Evolutionary conservation across 2,797 vertebrate species (phyloP), one percentile per base, ranked within the genome.

Genomic region (Emys orbicularis): DNA sequence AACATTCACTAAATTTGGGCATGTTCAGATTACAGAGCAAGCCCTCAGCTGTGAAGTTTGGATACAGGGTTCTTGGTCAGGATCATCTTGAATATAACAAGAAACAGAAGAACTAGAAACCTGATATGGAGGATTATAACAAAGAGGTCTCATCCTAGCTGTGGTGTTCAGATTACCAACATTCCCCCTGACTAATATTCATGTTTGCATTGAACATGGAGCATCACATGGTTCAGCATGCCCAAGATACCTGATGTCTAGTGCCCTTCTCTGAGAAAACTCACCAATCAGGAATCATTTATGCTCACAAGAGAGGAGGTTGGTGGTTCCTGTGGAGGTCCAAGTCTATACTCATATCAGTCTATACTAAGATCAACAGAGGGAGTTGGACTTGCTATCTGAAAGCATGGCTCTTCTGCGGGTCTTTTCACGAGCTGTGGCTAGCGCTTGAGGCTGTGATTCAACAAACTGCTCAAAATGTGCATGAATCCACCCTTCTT

Each of bases 101-200:
- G 19, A 68, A 79, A 74, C 37, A 79, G 21, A 56, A 31, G 50
- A 57, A 65, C 2, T 27, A 84, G 86, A 83, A 54, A 65, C 9
- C 19, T 31, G 1, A 19, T 44, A 13, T 1, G 19, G 23, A 84
- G 88, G 90, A 7, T 4, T 1, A 15, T 31, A 87, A 41, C 6
- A 54, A 19, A n/a, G 44, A 79, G 52, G 56, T 86, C 37, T 87
- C n/a, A 49, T 85, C 5, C 1, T 50, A 72, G 44, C 10, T 83
- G 65, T 3, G 1, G 12, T 89, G 1, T 1, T 47, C 84, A 88
- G 3, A n/a, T 15, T 68, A 54, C 85, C 79, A 82, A 1, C 2
- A 9, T 59, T 0, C 29, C 0, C 57, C 88, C 6, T 65, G 27
- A 91, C 74, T 1, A 1, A 44, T 19, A 56, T 7, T 27, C 1